Base-by-base conservation (phyloP, 1,140 invertebrate species). In the Lerema accius region DNA sequence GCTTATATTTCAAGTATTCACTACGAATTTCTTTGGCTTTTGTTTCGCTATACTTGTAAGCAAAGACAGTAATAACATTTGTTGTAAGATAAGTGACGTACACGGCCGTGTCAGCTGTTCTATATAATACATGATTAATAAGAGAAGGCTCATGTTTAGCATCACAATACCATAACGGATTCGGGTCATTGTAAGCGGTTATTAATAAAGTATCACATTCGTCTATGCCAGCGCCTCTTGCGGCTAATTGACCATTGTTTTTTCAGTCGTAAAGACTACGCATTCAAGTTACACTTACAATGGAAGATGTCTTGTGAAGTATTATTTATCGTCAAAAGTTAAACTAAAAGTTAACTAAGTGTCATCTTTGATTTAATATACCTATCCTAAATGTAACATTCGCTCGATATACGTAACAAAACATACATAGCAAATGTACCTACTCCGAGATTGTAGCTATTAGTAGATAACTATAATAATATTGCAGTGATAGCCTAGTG, bases 151-250 rank as follows among this genome's bases (percentile, higher is more conserved):
- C 50, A 42, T 43, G 55, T 55, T 74, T 77, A 56, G 48, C 69
- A 70, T 77, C 50, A 74, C 63, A 74, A 77, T 69, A 53, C 23
- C 15, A 46, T 37, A 32, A 46, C 11, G 43, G 49, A 67, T 45
- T 65, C 61, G 59, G 55, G 67, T 59, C 48, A 56, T 66, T 66
- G 49, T 64, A 10, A 53, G 60, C 55, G 58, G 53, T 51, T 66
- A 63, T 70, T 66, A 67, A 69, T 67, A 43, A 51, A 19, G 42
- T 64, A 69, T 69, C 63, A 62, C 43, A 58, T 69, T 64, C 39
- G 59, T 64, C 45, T 64, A 56, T 55, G 62, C 43, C 45, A 55
- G 37, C 26, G 40, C 17, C 11, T 17, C 17, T 14, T 14, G 37
- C 17, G 4, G 23, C 15, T 19, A 13, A 7, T 9, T 55, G 26